Base-by-base conservation (phyloP, 2,797 vertebrate species). In the Parotocinclus haroldoi region DNA sequence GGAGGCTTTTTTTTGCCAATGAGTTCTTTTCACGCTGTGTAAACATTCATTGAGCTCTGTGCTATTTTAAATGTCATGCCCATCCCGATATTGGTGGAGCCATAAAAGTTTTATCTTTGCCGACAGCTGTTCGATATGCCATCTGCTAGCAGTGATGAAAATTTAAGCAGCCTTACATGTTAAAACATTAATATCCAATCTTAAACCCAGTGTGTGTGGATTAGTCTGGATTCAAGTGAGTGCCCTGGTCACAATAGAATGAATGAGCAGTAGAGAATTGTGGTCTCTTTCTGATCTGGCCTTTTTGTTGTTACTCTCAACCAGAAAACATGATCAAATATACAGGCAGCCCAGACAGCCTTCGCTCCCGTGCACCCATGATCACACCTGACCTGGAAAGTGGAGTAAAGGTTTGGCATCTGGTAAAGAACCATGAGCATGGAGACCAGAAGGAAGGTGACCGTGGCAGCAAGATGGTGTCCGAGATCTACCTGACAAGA, bases 311-410 rank as follows among this genome's bases (percentile, higher is more conserved):
- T 36, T 17, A 8, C n/a, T 67, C 68, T 49, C 68, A 42, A 44
- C 57, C 92, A 99, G 97, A 99, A 72, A 99, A 98, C 79, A 98
- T 99, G 94, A 99, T 99, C 83, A 94, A 95, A 71, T 97, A 98
- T 85, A 96, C 97, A 0, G 97, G 97, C 60, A 99, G 97, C 74
- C 97, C 97, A 0, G 97, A 99, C 84, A 98, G 96, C 79, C 91
- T 98, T 76, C 95, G 97, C 3, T 98, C 97, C 0, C 93, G 96
- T 62, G 94, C 96, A 0, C 96, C 96, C 36, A 98, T 99, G 96
- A 97, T 99, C 86, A 99, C 95, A 0, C 96, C 96, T 0, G 96
- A 99, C 86, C 86, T 96, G 73, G 96, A 99, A 76, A 98, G 94
- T 0, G 96, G 96, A 1, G 93, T 98, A 59, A 99, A 99, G 81